These are phyloP conservation scores for Rhynchonycteris naso DNA, from an alignment of 2,797 vertebrate species.

Conservation along the genomic window DNA sequence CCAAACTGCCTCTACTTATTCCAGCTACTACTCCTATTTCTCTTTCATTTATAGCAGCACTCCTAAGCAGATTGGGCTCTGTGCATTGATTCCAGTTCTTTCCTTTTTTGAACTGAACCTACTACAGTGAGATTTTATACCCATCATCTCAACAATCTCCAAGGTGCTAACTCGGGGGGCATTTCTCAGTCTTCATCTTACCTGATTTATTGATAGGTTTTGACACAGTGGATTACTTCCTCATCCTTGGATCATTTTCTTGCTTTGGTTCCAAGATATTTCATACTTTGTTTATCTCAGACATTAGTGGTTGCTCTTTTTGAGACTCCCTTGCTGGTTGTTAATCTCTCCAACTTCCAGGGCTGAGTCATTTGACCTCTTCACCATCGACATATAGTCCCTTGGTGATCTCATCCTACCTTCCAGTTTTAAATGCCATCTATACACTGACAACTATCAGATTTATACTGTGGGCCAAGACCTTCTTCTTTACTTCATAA, in stretches of 20 bases:
- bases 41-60: neutral
- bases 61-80: neutral
- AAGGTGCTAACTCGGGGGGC: neutral
- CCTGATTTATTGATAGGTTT: neutral
- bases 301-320: neutral
- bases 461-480: neutral
- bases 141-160: neutral
- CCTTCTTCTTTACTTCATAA: neutral
- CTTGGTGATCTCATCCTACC: neutral
- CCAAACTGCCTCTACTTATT: neutral
- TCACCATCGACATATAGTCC: neutral
- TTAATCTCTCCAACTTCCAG: neutral
- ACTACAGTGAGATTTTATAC: neutral
- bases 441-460: neutral
- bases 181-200: neutral
- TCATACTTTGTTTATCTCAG: neutral
- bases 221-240: neutral
- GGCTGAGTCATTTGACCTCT: neutral
- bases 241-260: neutral
- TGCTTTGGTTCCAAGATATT: neutral
- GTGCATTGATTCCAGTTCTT: neutral
- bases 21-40: neutral
- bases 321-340: neutral
- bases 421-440: neutral
- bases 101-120: neutral